These are phyloP conservation scores for Nineta flava DNA, from an alignment of 2,888 invertebrate genomes.

Conservation along the genomic window DNA sequence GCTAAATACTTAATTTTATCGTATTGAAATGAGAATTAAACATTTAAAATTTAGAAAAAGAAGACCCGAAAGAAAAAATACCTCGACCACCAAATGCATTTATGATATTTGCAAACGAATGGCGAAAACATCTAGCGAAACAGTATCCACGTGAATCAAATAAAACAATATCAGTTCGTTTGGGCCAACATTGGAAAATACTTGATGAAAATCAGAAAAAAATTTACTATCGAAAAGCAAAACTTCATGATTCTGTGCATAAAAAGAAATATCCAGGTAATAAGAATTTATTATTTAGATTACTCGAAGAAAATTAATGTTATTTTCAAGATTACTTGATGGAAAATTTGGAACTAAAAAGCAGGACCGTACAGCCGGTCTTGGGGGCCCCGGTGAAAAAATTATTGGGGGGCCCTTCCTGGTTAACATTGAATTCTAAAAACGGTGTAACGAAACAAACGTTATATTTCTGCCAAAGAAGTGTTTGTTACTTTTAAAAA, in stretches of 20 bases:
- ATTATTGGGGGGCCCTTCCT: no score
- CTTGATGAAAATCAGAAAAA: conserved; percentile 34
- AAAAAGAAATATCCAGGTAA: conserved; percentile 43
- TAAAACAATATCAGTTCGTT: conserved; percentile 41
- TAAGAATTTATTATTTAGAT: conserved; percentile 14
- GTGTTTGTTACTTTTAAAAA: no score
- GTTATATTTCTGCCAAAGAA: no score
- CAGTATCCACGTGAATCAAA: conserved; percentile 40
- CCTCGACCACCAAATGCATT: conserved; percentile 46
- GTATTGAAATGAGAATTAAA: no score
- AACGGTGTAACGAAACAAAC: no score
- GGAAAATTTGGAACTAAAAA: no score
- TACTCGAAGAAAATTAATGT: conserved; percentile 8
- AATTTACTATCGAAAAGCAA: conserved; percentile 36
- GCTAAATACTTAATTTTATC: no score
- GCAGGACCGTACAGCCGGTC: no score
- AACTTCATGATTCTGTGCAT: conserved; percentile 38
- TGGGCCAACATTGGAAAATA: conserved; percentile 41
- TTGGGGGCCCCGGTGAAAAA: no score
- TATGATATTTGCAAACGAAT: conserved; percentile 46
- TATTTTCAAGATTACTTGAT: conserved; percentile 7
- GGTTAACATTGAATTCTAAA: no score
- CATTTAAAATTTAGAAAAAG: no score
- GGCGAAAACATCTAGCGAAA: conserved; percentile 37
- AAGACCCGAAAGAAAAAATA: conserved; percentile 25